Percentiles rank a stretch among this genome's conserved stretches.
phyloP scores from a whole-genome alignment of 2,888 invertebrate species.

The Cephonodes hylas region DNA sequence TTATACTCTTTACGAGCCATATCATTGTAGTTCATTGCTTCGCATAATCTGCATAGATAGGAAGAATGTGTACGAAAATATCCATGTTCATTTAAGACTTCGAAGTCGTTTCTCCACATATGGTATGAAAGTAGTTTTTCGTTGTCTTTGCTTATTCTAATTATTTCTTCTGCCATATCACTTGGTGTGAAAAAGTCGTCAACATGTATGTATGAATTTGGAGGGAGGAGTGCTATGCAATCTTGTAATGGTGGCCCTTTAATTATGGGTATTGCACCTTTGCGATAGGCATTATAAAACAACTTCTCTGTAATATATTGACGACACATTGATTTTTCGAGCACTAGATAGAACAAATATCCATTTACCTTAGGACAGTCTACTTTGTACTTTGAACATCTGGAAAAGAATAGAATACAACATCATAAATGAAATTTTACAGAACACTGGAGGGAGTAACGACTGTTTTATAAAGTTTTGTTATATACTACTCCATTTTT shows the following conservation, averaged over 20 bases:
- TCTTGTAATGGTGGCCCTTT: not conserved
- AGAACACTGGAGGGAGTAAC: too few relatives aligned
- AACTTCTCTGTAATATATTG: not conserved
- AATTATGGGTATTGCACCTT: not conserved
- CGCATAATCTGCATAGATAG: conserved; percentile 82
- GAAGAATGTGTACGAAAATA: conserved; percentile 78
- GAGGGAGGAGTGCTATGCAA: not conserved
- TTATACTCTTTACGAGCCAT: conserved; percentile 26
- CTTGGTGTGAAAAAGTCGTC: not conserved
- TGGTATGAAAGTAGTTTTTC: conserved; percentile 67
- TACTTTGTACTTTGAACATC: not conserved
- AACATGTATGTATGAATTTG: not conserved
- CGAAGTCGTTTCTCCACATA: conserved; percentile 77
- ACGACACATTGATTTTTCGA: not conserved
- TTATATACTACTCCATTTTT: too few relatives aligned
- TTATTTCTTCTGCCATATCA: conserved; percentile 73
- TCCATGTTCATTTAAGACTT: conserved; percentile 81
- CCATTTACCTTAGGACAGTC: not conserved
- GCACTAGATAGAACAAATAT: not conserved
- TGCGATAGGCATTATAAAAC: not conserved
- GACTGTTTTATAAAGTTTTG: too few relatives aligned
- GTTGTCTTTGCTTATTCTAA: conserved; percentile 53
- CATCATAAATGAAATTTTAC: too few relatives aligned
- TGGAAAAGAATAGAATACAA: too few relatives aligned
- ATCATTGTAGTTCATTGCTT: conserved; percentile 80